phyloP scores from a whole-genome alignment of 2,797 vertebrate genomes.

The Cichlasoma orientale region DNA sequence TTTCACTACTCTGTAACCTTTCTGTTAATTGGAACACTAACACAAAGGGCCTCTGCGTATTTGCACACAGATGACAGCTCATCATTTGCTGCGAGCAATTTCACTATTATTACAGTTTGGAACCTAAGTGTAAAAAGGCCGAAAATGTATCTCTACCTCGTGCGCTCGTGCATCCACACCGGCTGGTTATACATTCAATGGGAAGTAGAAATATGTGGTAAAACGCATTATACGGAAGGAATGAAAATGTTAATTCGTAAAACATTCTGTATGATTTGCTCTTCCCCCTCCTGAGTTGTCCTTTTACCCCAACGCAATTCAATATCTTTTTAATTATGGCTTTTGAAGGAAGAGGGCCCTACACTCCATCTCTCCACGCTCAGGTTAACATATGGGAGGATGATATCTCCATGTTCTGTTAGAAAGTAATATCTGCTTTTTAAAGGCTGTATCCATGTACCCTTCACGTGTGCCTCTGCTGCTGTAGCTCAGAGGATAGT shows the following conservation, averaged over 20 bases:
- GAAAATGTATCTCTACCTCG: constrained; percentile 58
- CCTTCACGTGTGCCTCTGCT: background rate
- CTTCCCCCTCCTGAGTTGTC: constrained; percentile 27
- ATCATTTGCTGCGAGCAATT: constrained; percentile 64
- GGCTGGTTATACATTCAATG: constrained; percentile 22
- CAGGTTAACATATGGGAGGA: constrained; percentile 45
- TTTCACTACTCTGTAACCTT: constrained; percentile 52
- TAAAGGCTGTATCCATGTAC: background rate
- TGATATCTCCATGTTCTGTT: constrained; percentile 33
- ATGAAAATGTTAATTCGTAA: constrained; percentile 48
- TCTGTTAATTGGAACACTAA: constrained; percentile 63
- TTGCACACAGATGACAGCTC: constrained; percentile 67
- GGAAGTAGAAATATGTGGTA: constrained; percentile 34
- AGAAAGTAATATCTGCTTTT: constrained; percentile 25
- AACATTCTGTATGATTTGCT: background rate
- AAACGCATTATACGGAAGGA: constrained; percentile 19
- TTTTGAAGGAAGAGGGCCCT: constrained; percentile 19
- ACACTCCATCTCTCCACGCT: constrained; percentile 21
- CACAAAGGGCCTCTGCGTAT: constrained; percentile 54
- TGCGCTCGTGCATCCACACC: constrained; percentile 19
- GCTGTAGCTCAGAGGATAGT: background rate
- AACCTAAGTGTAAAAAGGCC: constrained; percentile 63
- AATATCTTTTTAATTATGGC: constrained; percentile 62
- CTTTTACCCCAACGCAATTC: constrained; percentile 35
- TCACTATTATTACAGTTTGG: constrained; percentile 66